These are phyloP conservation scores for Nemopilema nomurai DNA, from an alignment of 30 jellyfish, hydroid and myxozoan genomes.

Conservation along the genomic window DNA sequence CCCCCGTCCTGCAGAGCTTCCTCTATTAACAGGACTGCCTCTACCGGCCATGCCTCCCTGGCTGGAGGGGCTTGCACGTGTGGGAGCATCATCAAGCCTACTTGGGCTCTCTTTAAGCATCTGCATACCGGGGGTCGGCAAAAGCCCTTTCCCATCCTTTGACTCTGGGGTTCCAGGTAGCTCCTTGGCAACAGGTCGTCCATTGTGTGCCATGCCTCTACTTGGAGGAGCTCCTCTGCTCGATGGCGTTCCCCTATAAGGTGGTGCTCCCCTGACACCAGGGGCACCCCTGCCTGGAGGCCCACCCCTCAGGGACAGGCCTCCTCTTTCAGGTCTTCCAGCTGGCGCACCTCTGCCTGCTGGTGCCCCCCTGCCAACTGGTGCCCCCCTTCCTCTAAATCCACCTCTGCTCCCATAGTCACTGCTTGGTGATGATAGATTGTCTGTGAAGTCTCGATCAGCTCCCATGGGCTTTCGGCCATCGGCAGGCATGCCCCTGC, in stretches of 20 bases:
- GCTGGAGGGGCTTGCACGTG: conserved; percentile 21
- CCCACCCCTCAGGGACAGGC: conserved; percentile 34
- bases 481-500: conserved; percentile 3
- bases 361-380: conserved; percentile 31
- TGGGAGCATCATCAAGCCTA: not conserved
- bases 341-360: conserved; percentile 25
- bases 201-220: conserved; percentile 6
- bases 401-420: conserved; percentile 52
- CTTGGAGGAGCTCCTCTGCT: conserved; percentile 21
- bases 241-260: conserved; percentile 55
- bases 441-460: too few species aligned
- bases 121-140: not conserved
- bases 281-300: conserved; percentile 16
- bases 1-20: conserved; percentile 30
- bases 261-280: conserved; percentile 22
- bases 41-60: conserved; percentile 20
- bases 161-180: conserved; percentile 10
- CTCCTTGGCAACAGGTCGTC: not conserved
- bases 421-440: too few species aligned
- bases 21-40: conserved; percentile 36
- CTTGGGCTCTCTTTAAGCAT: not conserved
- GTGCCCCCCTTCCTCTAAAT: conserved; percentile 25
- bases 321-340: conserved; percentile 11
- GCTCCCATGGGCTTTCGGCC: not conserved
- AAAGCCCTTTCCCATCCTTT: conserved; percentile 2